Evolutionary conservation across 2,797 vertebrate genomes (phyloP).

Genomic region (Sandelia bainsii): DNA sequence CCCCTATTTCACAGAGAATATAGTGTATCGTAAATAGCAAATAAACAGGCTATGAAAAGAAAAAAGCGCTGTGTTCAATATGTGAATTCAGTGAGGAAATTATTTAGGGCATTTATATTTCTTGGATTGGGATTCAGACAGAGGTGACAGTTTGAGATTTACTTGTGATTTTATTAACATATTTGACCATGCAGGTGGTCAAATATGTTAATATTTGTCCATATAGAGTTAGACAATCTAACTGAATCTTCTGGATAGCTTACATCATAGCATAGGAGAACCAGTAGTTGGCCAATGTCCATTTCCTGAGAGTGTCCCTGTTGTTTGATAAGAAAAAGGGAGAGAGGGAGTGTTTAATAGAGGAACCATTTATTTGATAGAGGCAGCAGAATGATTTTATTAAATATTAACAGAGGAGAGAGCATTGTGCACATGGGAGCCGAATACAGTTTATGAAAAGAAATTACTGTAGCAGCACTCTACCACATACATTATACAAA

Average conservation of each 20-base stretch:
- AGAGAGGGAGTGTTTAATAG: slow-evolving; percentile 43
- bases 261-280: slow-evolving; percentile 84
- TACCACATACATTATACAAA: slow-evolving; percentile 59
- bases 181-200: background rate
- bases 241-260: slow-evolving; percentile 54
- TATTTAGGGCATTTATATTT: slow-evolving; percentile 46
- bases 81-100: slow-evolving; percentile 36
- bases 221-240: background rate
- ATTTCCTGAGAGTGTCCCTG: slow-evolving; percentile 76
- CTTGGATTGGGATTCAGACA: slow-evolving; percentile 4
- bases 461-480: slow-evolving; percentile 53
- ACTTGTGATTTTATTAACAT: background rate
- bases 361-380: slow-evolving; percentile 54
- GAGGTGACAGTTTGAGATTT: slow-evolving; percentile 36
- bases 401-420: slow-evolving; percentile 75
- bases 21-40: slow-evolving; percentile 55
- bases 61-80: slow-evolving; percentile 8
- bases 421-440: slow-evolving; percentile 58
- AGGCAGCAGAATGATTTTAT: slow-evolving; percentile 60
- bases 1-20: slow-evolving; percentile 75
- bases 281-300: slow-evolving; percentile 69
- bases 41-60: slow-evolving; percentile 53
- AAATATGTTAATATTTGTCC: slow-evolving; percentile 4
- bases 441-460: slow-evolving; percentile 63
- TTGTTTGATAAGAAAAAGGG: slow-evolving; percentile 29